Evolutionary conservation across 2,888 invertebrate genomes (phyloP), one percentile per base, ranked within the genome.

Genomic region (Cephus rjabovi): DNA sequence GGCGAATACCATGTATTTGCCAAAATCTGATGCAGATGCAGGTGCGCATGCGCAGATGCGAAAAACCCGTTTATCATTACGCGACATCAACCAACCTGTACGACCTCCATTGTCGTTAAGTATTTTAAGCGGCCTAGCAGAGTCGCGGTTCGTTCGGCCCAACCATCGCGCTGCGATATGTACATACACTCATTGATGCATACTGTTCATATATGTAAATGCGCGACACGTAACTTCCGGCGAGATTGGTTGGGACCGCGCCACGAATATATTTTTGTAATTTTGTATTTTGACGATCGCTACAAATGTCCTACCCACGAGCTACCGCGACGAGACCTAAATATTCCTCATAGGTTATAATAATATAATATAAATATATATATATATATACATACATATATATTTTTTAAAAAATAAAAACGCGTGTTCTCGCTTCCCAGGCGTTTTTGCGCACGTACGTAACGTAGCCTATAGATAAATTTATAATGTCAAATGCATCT

Each of bases 191-290:
- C 78, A 84, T 82, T 80, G 81, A 82, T 77, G 84, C 84, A 84
- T 81, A 77, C 81, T 85, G 83, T 86, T 85, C 80, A 87, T 85
- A 80, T 78, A 73, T 84, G 86, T 86, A 87, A 83, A 87, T 84
- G 83, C 56, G 56, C 82, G 78, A 78, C 84, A 85, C 84, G 82
- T 82, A 78, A 75, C 70, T 23, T 35, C 69, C 79, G 81, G 77
- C 75, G 71, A 75, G 84, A 75, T 83, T 81, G 82, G 82, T 79
- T 76, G 78, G 75, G 78, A 82, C 81, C 86, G 84, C 83, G 82
- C 82, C 84, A 83, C 86, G 86, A 86, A 86, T 89, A 88, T 89
- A 89, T 89, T 89, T 89, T 89, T 89, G 89, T 89, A 89, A 88
- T 89, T 89, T 89, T 89, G 87, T 89, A 89, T 89, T 89, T 89